phyloP scores from a whole-genome alignment of 2,113 vertebrate species.

The Oryzias celebensis region DNA sequence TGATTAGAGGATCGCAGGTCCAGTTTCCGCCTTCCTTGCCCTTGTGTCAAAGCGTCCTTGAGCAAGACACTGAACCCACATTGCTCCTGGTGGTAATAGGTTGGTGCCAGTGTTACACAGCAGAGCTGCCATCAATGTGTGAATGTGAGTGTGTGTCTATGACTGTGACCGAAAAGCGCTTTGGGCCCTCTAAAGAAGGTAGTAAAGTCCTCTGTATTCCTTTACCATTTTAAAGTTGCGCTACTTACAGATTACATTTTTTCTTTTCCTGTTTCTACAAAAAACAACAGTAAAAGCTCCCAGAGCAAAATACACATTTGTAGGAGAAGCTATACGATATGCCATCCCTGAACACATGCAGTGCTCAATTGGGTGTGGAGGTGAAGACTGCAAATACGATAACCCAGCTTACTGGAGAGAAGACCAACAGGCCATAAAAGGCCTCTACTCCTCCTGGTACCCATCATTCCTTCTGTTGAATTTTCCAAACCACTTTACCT shows the following conservation, averaged over 20 bases:
- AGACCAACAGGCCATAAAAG: slow-evolving; percentile 87
- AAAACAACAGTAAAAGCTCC: slow-evolving; percentile 75
- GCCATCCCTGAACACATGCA: slow-evolving; percentile 88
- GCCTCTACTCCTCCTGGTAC: slow-evolving; percentile 93
- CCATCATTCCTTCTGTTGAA: not conserved
- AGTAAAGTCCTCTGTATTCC: too few relatives aligned
- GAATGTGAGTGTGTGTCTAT: too few relatives aligned
- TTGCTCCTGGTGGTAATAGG: too few relatives aligned
- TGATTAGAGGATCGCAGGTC: too few relatives aligned
- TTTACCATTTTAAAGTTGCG: not conserved
- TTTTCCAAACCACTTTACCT: not conserved
- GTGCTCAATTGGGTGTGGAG: slow-evolving; percentile 89
- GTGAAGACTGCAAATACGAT: slow-evolving; percentile 91
- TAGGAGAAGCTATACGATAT: slow-evolving; percentile 87
- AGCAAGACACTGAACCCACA: too few relatives aligned
- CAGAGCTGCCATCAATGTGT: too few relatives aligned
- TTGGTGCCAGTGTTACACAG: too few relatives aligned
- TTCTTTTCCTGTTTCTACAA: slow-evolving; percentile 33
- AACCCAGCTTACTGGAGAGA: slow-evolving; percentile 86
- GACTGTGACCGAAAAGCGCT: too few relatives aligned
- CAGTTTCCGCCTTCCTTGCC: too few relatives aligned
- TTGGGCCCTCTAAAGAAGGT: too few relatives aligned
- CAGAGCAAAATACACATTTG: slow-evolving; percentile 85
- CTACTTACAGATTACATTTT: slow-evolving; percentile 14
- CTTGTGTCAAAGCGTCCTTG: too few relatives aligned